Conservation (phyloP, 2,888 invertebrate species). For the Priapulus caudatus region DNA sequence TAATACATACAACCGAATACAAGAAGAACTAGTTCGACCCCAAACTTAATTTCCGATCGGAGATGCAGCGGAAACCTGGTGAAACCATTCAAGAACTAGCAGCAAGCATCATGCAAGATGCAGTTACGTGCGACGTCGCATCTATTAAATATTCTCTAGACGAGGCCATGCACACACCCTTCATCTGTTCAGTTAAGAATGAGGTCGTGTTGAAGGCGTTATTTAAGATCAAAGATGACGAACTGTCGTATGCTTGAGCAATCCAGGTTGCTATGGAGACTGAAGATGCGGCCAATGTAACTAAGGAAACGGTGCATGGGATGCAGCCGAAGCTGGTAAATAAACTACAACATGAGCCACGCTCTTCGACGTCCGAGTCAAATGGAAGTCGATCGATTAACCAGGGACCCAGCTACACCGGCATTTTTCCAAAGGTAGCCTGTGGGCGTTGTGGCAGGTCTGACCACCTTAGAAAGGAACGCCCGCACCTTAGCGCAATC, state of each 20-base stretch:
- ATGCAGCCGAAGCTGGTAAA: conserved; percentile 14
- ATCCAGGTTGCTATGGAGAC: conserved; percentile 19
- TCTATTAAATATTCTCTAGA: conserved; percentile 18
- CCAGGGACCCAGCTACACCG: too few relatives aligned
- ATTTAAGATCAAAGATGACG: conserved; percentile 18
- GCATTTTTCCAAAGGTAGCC: too few relatives aligned
- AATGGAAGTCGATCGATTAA: too few relatives aligned
- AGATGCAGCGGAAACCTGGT: conserved; percentile 19
- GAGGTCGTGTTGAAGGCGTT: conserved; percentile 19
- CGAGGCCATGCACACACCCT: conserved; percentile 18
- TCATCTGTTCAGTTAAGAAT: conserved; percentile 18
- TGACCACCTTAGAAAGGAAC: too few relatives aligned
- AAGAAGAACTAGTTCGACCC: conserved; percentile 17
- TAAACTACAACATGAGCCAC: too few relatives aligned
- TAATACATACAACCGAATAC: conserved; percentile 10
- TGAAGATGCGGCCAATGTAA: conserved; percentile 19
- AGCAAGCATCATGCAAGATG: conserved; percentile 18
- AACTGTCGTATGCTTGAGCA: conserved; percentile 16
- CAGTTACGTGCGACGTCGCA: conserved; percentile 17
- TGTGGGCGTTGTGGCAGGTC: too few relatives aligned
- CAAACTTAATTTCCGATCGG: conserved; percentile 17
- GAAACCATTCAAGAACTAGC: conserved; percentile 20
- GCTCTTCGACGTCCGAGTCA: too few relatives aligned
- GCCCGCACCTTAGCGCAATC: too few relatives aligned
- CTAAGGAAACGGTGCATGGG: conserved; percentile 19